phyloP scores from a whole-genome alignment of 2,797 vertebrate genomes.

The Helostoma temminkii region DNA sequence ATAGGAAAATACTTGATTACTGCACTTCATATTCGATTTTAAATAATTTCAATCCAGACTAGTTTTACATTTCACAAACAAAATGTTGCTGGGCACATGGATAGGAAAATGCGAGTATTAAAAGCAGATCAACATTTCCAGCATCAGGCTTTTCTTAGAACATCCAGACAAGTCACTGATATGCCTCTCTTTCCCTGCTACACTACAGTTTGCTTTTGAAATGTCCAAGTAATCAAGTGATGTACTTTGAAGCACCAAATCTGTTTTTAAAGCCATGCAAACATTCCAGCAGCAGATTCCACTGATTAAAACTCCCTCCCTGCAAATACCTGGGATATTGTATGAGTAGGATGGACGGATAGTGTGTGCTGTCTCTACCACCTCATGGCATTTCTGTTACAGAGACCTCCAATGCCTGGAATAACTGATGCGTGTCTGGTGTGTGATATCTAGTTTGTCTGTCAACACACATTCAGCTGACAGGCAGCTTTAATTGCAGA shows the following conservation, averaged over 20 bases:
- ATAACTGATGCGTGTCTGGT: conserved; percentile 16
- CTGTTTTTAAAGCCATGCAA: conserved; percentile 34
- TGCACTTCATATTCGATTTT: no score
- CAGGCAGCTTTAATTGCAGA: conserved; percentile 50
- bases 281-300: conserved; percentile 38
- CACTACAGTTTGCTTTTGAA: background rate
- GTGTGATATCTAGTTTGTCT: conserved; percentile 66
- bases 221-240: background rate
- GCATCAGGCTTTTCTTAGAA: no score
- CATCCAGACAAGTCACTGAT: no score
- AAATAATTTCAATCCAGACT: no score
- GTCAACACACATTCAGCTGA: conserved; percentile 65
- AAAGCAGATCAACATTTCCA: no score
- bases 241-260: conserved; percentile 12
- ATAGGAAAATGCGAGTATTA: no score
- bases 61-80: no score
- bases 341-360: conserved; percentile 8
- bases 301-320: conserved; percentile 37
- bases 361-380: conserved; percentile 23
- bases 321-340: conserved; percentile 19
- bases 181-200: background rate
- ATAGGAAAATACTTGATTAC: no score
- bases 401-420: conserved; percentile 50
- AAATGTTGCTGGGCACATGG: no score
- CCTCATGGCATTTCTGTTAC: conserved; percentile 50